A percentile compares a stretch with the other conserved stretches of the same genome.
Evolutionary conservation across 2,888 invertebrate genomes (phyloP).

Genomic region (Cryptocheilus praepositus): DNA sequence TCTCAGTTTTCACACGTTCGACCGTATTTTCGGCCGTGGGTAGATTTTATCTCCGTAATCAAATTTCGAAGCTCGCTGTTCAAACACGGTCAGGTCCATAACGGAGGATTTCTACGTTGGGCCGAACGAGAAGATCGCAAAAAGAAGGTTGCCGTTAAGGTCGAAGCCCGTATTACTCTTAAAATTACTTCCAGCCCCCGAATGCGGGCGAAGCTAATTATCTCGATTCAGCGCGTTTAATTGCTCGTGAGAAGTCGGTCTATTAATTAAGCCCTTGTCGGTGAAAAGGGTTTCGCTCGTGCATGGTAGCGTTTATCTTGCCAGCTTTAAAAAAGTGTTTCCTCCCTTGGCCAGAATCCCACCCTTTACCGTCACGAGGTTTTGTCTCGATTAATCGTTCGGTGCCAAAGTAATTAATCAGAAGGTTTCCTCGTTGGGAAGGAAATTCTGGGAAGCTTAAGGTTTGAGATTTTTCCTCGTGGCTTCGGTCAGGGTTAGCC

Average conservation of each 20-base stretch:
- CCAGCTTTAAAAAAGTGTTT: conserved; percentile 6
- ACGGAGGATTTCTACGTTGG: no score
- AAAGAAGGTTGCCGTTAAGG: not conserved
- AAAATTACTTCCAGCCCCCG: not conserved
- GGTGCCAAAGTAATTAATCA: no score
- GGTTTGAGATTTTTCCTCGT: no score
- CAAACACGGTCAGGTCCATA: no score
- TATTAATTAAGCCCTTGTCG: conserved; percentile 25
- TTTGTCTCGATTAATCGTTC: not conserved
- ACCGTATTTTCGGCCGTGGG: no score
- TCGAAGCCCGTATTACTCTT: not conserved
- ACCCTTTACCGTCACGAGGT: not conserved
- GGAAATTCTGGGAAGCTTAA: no score
- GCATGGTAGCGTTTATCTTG: conserved; percentile 5
- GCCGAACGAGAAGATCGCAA: not conserved
- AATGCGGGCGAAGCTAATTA: conserved; percentile 8
- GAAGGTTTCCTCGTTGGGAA: no score
- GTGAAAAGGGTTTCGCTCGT: not conserved
- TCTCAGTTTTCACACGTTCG: no score
- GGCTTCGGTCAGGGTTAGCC: no score
- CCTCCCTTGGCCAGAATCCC: no score
- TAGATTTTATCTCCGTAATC: no score
- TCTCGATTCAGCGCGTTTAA: conserved; percentile 25
- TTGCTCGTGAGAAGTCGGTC: not conserved
- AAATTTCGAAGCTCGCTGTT: no score